Percentiles rank a stretch among this genome's conserved stretches.
phyloP scores from a whole-genome alignment of 64 coral and sea anemone species.

The Trachythela sp. region DNA sequence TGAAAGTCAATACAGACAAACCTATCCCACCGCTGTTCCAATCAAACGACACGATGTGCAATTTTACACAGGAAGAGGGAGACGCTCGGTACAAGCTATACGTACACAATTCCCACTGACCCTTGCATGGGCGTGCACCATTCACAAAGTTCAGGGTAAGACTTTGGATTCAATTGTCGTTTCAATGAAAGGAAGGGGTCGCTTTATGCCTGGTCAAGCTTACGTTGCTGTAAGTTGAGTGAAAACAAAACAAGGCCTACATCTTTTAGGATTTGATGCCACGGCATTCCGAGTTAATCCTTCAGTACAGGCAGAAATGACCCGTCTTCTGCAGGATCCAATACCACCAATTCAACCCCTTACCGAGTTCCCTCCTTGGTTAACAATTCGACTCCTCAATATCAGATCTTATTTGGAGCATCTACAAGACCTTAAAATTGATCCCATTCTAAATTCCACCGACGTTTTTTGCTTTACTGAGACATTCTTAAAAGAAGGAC shows the following conservation, averaged over 20 bases:
- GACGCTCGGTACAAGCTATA: neutral
- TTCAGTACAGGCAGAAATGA: neutral
- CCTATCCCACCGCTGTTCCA: neutral
- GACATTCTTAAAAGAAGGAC: conserved; percentile 6
- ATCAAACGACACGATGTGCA: neutral
- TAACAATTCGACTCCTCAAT: neutral
- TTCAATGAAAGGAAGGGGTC: neutral
- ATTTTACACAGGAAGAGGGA: neutral
- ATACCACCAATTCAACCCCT: neutral
- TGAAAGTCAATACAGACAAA: conserved; percentile 7
- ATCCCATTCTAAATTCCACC: neutral
- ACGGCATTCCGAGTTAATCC: neutral
- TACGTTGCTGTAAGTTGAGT: neutral
- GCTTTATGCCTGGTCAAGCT: conserved; percentile 4
- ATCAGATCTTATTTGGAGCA: neutral
- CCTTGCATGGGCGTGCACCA: conserved; percentile 1
- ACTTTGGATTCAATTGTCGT: conserved; percentile 6
- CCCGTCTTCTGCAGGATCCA: neutral
- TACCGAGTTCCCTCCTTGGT: neutral
- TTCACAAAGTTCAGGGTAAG: neutral
- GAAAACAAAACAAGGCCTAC: neutral
- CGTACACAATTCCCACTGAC: neutral
- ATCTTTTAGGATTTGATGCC: neutral
- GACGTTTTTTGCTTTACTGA: neutral
- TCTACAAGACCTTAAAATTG: conserved; percentile 7